A percentile compares a stretch with the other conserved stretches of the same genome.
Conservation (phyloP, 1,140 invertebrate species). For the Brachionus angularis region DNA sequence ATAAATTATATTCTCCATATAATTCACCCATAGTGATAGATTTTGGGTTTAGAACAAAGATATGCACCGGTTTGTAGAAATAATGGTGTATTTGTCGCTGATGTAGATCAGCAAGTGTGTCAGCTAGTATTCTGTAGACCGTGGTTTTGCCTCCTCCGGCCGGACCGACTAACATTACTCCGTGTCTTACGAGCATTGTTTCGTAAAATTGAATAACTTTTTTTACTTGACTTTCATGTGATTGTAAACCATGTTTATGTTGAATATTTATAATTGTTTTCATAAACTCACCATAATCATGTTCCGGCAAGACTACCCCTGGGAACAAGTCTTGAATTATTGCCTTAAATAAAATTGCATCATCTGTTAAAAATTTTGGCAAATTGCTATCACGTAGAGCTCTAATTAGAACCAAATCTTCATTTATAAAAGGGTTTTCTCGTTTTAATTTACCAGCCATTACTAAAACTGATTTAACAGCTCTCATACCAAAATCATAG, state of each 20-base stretch:
- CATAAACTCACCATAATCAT: conserved; percentile 56
- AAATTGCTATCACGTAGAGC: conserved; percentile 58
- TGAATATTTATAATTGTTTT: conserved; percentile 53
- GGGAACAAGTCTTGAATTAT: conserved; percentile 60
- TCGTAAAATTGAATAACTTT: conserved; percentile 60
- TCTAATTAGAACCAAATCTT: conserved; percentile 58
- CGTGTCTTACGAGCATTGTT: conserved; percentile 58
- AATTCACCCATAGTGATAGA: conserved; percentile 59
- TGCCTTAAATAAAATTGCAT: conserved; percentile 54
- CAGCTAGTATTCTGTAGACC: conserved; percentile 53
- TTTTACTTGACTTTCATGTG: conserved; percentile 51
- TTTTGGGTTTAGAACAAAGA: conserved; percentile 57
- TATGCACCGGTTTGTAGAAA: conserved; percentile 57
- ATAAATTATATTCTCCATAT: conserved; percentile 57
- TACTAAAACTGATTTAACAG: conserved; percentile 60
- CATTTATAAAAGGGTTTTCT: conserved; percentile 58
- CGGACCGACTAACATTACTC: conserved; percentile 60
- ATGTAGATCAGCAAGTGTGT: conserved; percentile 52
- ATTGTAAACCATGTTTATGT: conserved; percentile 48
- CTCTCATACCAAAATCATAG: conserved; percentile 88
- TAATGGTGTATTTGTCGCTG: conserved; percentile 47
- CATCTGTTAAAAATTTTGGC: conserved; percentile 58
- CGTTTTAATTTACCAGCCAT: conserved; percentile 59
- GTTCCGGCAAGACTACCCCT: conserved; percentile 57
- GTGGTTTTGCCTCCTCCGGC: conserved; percentile 59